These are phyloP conservation scores for Lynx canadensis DNA, from an alignment of 2,113 vertebrate species.

Conservation along the genomic window DNA sequence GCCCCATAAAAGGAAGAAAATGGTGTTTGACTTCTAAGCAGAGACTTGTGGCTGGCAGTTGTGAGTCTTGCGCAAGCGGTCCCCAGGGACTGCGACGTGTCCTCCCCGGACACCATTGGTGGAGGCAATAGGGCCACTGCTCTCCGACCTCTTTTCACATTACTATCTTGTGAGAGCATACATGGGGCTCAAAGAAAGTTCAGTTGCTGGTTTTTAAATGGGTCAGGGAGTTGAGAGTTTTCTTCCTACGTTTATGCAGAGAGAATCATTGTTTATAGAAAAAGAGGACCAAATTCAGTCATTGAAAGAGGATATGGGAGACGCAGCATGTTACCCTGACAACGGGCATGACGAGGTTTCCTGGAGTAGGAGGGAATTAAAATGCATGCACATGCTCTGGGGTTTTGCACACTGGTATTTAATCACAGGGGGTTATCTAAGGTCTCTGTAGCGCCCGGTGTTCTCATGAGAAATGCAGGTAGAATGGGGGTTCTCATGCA, in stretches of 20 bases:
- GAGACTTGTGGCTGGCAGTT: not conserved
- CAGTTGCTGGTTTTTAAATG: not conserved
- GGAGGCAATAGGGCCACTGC: not conserved
- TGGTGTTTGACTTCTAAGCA: not conserved
- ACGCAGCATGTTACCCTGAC: accelerated
- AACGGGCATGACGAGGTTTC: not conserved
- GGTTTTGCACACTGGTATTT: not conserved
- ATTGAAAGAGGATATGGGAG: not conserved
- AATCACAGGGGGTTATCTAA: not conserved
- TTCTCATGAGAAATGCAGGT: not conserved
- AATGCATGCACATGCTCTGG: not conserved
- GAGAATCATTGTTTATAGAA: not conserved
- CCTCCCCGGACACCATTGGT: not conserved
- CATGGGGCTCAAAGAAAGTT: not conserved
- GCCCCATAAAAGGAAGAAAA: slow-evolving; percentile 51
- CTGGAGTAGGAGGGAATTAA: not conserved
- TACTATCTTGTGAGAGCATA: not conserved
- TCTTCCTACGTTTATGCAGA: not conserved
- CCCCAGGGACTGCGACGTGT: accelerated
- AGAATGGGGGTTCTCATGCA: not conserved
- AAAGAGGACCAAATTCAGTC: not conserved
- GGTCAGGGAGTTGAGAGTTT: not conserved
- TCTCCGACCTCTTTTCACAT: not conserved
- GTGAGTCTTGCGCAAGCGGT: accelerated
- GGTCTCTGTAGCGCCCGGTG: not conserved